Evolutionary conservation across 2,797 vertebrate species (phyloP), one percentile per base, ranked within the genome.

Genomic region (Lithobates sylvaticus): DNA sequence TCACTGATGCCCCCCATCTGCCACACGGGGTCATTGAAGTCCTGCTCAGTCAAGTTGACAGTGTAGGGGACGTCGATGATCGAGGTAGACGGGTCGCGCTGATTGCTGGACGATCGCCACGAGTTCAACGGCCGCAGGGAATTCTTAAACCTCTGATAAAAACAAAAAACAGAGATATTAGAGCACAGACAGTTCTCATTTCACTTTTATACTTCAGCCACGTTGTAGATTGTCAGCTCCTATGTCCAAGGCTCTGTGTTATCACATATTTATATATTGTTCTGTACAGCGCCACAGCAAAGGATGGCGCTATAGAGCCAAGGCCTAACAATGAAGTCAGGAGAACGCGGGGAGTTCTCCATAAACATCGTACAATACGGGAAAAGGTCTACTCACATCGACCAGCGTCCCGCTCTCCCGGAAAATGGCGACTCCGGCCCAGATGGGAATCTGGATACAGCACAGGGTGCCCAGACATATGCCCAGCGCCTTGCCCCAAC

Each of bases 371-470:
- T 39, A 9, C 39, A 39, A 39, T 39, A 10, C 1, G 39, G 39
- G 39, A 39, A 39, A 39, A 39, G 39, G 9, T 9, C 39, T 89
- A 94, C 96, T 94, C 81, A 97, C 96, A 0, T 96, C 94, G 8
- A 88, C 92, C 76, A 96, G 90, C 0, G 95, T 96, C 76, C 96
- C 96, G 0, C 94, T 93, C 92, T 97, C 93, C 36, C 89, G 94
- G 91, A 89, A 79, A 87, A 97, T 92, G 73, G 96, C 95, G 2
- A 95, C 88, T 0, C 89, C 29, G 3, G 94, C 96, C 95, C 96
- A 96, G 84, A 97, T 93, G 10, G 92, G 94, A 86, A 97, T 94
- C 91, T 96, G 96, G 21, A 96, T 89, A 88, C 96, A 96, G 93
- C 94, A 95, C 86, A 93, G 82, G 0, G 93, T 64, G 0, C 93